Evolutionary conservation across 2,113 vertebrate genomes (phyloP).

Genomic region (Bubalus kerabau): DNA sequence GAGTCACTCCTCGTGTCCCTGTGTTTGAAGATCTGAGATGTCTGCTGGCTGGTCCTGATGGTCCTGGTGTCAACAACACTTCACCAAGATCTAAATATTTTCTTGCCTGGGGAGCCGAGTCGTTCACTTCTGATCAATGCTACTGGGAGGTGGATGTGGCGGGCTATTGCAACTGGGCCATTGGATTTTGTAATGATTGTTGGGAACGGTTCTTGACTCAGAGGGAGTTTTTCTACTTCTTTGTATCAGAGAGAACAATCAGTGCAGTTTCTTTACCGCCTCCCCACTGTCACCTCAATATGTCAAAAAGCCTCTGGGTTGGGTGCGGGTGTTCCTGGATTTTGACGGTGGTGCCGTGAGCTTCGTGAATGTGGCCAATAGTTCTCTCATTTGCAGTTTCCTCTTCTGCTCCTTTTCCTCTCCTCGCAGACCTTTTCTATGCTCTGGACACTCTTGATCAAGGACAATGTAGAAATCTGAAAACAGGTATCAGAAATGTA

Average conservation of each 20-base stretch:
- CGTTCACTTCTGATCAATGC: not conserved
- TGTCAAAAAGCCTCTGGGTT: not conserved
- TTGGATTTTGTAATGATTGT: not conserved
- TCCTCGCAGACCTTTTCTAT: not conserved
- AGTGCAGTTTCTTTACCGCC: not conserved
- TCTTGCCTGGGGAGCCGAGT: not conserved
- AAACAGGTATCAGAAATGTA: accelerated
- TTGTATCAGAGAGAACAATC: not conserved
- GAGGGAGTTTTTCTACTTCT: not conserved
- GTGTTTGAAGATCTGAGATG: not conserved
- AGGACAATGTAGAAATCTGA: not conserved
- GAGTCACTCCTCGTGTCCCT: not conserved
- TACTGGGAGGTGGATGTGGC: not conserved
- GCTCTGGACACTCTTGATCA: not conserved
- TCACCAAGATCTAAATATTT: not conserved
- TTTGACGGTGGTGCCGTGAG: not conserved
- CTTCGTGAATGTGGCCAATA: not conserved
- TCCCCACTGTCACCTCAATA: not conserved
- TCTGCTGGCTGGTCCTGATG: not conserved
- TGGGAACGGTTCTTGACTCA: not conserved
- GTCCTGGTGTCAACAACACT: accelerated
- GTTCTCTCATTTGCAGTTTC: not conserved
- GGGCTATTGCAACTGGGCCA: not conserved
- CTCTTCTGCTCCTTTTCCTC: not conserved
- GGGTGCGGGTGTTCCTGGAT: not conserved